A percentile compares a stretch with the other conserved stretches of the same genome.
These are phyloP conservation scores for Steatocranus sp. DNA, from an alignment of 2,797 vertebrate species.

Conservation along the genomic window DNA sequence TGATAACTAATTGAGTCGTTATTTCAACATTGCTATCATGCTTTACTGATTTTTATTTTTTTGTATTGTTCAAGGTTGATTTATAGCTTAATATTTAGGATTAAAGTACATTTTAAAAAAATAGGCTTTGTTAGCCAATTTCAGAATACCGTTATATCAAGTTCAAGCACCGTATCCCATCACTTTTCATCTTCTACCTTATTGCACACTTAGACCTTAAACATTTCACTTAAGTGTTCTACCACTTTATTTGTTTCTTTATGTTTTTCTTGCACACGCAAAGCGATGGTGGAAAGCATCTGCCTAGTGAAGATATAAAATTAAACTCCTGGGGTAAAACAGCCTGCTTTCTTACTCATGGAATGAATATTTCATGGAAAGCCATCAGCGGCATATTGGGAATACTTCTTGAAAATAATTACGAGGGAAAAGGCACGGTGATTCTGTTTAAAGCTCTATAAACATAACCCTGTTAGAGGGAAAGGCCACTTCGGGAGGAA, in stretches of 20 bases:
- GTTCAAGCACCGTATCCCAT: background rate
- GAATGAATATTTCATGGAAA: constrained; percentile 67
- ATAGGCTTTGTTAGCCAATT: background rate
- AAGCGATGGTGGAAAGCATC: constrained; percentile 13
- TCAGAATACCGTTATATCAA: background rate
- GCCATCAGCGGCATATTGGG: constrained; percentile 51
- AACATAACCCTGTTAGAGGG: constrained; percentile 62
- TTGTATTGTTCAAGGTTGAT: background rate
- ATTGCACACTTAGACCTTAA: background rate
- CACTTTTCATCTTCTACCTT: background rate
- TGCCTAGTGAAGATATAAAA: constrained; percentile 47
- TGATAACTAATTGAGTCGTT: background rate
- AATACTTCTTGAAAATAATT: constrained; percentile 64
- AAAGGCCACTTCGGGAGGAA: constrained; percentile 20
- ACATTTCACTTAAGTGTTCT: background rate
- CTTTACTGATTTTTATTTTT: background rate
- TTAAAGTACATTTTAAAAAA: background rate
- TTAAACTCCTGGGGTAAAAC: constrained; percentile 54
- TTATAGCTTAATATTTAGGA: background rate
- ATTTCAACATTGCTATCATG: background rate
- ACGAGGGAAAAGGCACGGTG: constrained; percentile 33
- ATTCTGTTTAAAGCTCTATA: constrained; percentile 67
- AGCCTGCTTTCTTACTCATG: constrained; percentile 42
- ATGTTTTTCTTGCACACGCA: constrained; percentile 1
- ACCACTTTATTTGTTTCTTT: background rate